These are phyloP conservation scores for Conomelus anceps DNA, from an alignment of 2,888 invertebrate species.

Conservation along the genomic window DNA sequence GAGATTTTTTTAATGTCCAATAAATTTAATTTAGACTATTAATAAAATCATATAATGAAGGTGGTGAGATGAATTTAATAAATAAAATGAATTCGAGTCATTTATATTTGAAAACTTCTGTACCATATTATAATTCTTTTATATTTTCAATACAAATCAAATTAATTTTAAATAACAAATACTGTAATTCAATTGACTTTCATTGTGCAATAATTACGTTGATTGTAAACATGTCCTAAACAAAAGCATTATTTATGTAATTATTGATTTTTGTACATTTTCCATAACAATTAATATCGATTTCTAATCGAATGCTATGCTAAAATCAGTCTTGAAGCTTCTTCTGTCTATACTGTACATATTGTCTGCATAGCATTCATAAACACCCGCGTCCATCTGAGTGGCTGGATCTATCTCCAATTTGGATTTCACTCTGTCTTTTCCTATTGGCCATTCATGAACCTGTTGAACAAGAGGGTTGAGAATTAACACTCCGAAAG, in stretches of 20 bases:
- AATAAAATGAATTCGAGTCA: too few species aligned
- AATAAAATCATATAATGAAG: too few species aligned
- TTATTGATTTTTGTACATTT: conserved; percentile 11
- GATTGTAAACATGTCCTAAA: neutral
- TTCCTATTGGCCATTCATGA: conserved; percentile 80
- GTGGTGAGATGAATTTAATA: too few species aligned
- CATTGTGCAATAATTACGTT: too few species aligned
- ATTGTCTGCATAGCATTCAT: conserved; percentile 89
- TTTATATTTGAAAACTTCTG: too few species aligned
- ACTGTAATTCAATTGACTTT: too few species aligned
- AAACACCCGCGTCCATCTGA: conserved; percentile 93
- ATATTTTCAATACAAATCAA: too few species aligned
- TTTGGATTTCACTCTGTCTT: conserved; percentile 81
- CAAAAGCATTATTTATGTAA: neutral
- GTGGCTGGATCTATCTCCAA: conserved; percentile 92
- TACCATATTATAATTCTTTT: too few species aligned
- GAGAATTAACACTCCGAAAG: neutral
- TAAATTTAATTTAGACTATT: too few species aligned
- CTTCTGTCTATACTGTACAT: conserved; percentile 87
- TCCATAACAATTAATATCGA: conserved; percentile 16
- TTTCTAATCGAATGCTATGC: conserved; percentile 74
- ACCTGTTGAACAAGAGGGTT: conserved; percentile 51
- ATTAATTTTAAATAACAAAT: too few species aligned
- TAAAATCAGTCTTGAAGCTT: conserved; percentile 89
- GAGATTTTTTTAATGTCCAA: too few species aligned